These are phyloP conservation scores for Drosophila leontia DNA, from an alignment of 1,140 invertebrate species.

Conservation along the genomic window DNA sequence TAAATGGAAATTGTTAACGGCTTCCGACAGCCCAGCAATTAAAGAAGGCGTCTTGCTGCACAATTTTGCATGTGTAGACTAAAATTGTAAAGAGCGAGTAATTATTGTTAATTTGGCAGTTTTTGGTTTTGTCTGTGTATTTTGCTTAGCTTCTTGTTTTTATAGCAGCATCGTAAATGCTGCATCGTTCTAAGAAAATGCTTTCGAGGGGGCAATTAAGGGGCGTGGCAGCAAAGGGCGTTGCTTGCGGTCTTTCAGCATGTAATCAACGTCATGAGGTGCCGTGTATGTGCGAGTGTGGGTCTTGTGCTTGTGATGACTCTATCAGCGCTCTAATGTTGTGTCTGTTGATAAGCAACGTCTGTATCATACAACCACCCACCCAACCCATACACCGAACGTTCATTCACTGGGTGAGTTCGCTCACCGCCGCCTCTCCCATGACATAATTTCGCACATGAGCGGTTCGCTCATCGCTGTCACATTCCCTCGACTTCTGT, in stretches of 20 bases:
- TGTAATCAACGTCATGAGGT: conserved; percentile 64
- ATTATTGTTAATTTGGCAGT: conserved; percentile 25
- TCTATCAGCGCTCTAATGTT: conserved; percentile 54
- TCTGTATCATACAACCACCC: conserved; percentile 15
- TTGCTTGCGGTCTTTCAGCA: conserved; percentile 18
- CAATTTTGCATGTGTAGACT: conserved; percentile 11
- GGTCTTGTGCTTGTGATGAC: conserved; percentile 34
- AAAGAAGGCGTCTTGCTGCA: not conserved
- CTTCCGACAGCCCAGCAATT: conserved; percentile 7
- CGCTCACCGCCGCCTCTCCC: conserved; percentile 23
- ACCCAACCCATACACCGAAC: not conserved
- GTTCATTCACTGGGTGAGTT: conserved; percentile 19
- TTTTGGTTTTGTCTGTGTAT: not conserved
- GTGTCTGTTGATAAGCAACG: conserved; percentile 54
- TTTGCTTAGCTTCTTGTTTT: conserved; percentile 5
- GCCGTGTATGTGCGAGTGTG: conserved; percentile 12
- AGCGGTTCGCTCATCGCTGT: conserved; percentile 23
- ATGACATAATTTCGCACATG: conserved; percentile 73
- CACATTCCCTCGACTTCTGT: conserved; percentile 30
- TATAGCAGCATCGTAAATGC: conserved; percentile 4
- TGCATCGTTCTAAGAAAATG: conserved; percentile 26
- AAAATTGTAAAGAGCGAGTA: conserved; percentile 9
- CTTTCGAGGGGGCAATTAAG: conserved; percentile 14
- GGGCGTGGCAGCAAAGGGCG: conserved; percentile 12
- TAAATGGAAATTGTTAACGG: conserved; percentile 4